A percentile compares a stretch with the other conserved stretches of the same genome.
phyloP scores from a whole-genome alignment of 2,797 vertebrate species.

The Echiichthys vipera region DNA sequence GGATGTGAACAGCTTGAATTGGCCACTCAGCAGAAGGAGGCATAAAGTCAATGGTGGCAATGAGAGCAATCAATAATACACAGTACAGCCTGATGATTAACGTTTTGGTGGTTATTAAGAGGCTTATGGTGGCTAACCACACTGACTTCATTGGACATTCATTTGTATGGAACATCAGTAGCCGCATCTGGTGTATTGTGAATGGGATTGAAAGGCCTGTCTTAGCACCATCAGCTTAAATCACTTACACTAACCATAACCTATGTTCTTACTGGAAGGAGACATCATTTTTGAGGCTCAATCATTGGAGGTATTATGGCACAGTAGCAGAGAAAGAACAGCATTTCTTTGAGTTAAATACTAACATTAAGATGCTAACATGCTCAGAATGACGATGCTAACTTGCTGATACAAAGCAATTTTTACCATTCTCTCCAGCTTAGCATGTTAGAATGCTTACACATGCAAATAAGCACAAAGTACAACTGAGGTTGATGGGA shows the following conservation, averaged over 20 bases:
- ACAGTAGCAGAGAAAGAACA: too few relatives aligned
- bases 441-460: background rate
- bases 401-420: background rate
- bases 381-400: background rate
- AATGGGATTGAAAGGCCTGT: background rate
- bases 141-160: slow-evolving; percentile 29
- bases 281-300: background rate
- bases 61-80: slow-evolving; percentile 44
- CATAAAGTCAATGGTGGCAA: slow-evolving; percentile 58
- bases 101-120: slow-evolving; percentile 51
- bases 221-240: background rate
- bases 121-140: background rate
- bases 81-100: slow-evolving; percentile 36
- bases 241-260: background rate
- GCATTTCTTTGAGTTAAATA: background rate
- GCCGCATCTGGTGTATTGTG: background rate
- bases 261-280: background rate
- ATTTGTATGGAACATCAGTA: slow-evolving; percentile 14
- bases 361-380: background rate
- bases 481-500: background rate
- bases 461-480: background rate
- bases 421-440: background rate
- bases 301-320: slow-evolving; percentile 3
- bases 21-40: slow-evolving; percentile 48
- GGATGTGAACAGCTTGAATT: slow-evolving; percentile 25